These are phyloP conservation scores for Arrhopalites spinosus DNA, from an alignment of 2,888 invertebrate genomes.

Conservation along the genomic window DNA sequence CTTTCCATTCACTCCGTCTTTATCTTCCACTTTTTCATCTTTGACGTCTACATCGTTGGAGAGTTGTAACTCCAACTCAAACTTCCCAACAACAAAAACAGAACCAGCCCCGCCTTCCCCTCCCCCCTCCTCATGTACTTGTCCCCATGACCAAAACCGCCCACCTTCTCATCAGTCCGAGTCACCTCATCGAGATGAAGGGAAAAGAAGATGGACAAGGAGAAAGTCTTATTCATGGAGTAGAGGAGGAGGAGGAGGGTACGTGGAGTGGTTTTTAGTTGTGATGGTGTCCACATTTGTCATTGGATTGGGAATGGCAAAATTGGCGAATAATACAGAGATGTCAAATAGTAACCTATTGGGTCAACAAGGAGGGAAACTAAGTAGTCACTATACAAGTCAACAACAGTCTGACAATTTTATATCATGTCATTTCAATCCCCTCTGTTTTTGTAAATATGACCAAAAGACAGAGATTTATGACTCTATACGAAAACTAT, in stretches of 20 bases:
- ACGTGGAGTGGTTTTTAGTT: background rate
- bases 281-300: background rate
- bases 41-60: background rate
- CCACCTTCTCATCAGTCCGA: no score
- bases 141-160: no score
- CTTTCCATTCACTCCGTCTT: constrained; percentile 25
- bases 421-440: constrained; percentile 54
- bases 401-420: constrained; percentile 53
- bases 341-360: constrained; percentile 4
- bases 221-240: no score
- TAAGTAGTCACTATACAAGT: constrained; percentile 38
- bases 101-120: background rate
- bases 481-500: constrained; percentile 50
- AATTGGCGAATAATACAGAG: constrained; percentile 26
- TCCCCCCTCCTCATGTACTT: background rate
- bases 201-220: no score
- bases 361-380: background rate
- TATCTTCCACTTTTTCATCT: background rate
- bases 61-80: background rate
- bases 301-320: constrained; percentile 21
- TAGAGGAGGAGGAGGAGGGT: background rate
- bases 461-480: constrained; percentile 55
- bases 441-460: constrained; percentile 55
- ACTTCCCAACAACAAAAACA: background rate
- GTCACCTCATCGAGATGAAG: no score